phyloP scores from a whole-genome alignment of 2,888 invertebrate genomes.

The Lepidochitona cinerea region DNA sequence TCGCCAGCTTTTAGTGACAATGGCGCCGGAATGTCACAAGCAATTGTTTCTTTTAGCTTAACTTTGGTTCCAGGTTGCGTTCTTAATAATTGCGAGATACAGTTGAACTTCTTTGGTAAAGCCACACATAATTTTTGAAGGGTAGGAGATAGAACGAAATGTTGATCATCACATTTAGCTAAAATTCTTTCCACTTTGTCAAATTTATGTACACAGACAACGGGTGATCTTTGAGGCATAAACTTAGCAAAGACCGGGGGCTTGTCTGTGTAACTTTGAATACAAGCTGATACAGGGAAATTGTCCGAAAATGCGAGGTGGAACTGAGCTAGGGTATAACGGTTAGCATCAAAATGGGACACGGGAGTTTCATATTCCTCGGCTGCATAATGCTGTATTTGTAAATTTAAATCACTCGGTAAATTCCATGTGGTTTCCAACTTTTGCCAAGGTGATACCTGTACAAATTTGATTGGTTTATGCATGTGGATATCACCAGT shows the following conservation, averaged over 20 bases:
- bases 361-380: not conserved
- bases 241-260: not conserved
- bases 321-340: not conserved
- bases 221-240: not conserved
- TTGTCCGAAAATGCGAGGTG: not conserved
- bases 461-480: not conserved
- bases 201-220: not conserved
- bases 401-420: not conserved
- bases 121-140: not conserved
- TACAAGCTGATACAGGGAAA: not conserved
- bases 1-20: not conserved
- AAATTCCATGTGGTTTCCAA: not conserved
- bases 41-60: not conserved
- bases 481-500: not conserved
- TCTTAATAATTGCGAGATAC: not conserved
- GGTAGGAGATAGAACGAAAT: not conserved
- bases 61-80: not conserved
- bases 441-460: not conserved
- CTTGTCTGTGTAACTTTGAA: not conserved
- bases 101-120: not conserved
- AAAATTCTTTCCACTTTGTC: conserved; percentile 3
- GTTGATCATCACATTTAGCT: not conserved
- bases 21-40: not conserved
- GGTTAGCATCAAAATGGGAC: not conserved
- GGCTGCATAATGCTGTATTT: not conserved